Evolutionary conservation across 2,113 vertebrate genomes (phyloP), one percentile per base, ranked within the genome.

Genomic region (Mugil cephalus): DNA sequence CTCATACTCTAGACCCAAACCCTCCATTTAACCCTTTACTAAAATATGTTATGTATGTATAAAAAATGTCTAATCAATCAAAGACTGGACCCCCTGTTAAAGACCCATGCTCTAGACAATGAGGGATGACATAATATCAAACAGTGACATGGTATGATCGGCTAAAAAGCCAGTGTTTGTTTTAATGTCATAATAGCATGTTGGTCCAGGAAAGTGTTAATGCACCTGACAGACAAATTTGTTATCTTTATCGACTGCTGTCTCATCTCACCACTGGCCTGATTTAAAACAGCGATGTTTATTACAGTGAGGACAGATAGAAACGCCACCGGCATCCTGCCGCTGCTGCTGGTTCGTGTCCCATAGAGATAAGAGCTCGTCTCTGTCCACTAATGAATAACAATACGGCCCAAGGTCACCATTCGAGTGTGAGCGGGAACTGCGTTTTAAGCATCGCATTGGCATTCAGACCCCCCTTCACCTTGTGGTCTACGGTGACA

Each of bases 341-440:
- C 42, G 69, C 68, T 70, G 10, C 52, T 46, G 69, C 68, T 70
- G 80, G 58, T 81, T 71, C 51, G 79, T 79, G 87, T 85, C 78
- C 65, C 69, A n/a, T 5, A 55, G 74, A 90, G 80, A 90, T 90
- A 86, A 87, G 69, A 56, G 51, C 56, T 51, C 5, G 51, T 50
- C 69, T 84, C 71, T 69, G 79, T 82, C 77, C 68, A 72, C 80
- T 83, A 82, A 90, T 90, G 83, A 91, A 91, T 88, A 89, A 88
- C 88, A 89, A 89, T 88, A 84, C 40, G 71, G 75, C 78, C 83
- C 86, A 91, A 92, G 91, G 91, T 92, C 85, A 62, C 47, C 47
- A 63, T 24, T 70, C 34, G n/a, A 77, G 77, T 73, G 77, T 54
- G 51, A 67, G 55, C 7, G 0, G 10, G 35, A 74, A 51, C 21